These are phyloP conservation scores for Parascotia fuliginaria DNA, from an alignment of 2,888 invertebrate genomes.

Conservation along the genomic window DNA sequence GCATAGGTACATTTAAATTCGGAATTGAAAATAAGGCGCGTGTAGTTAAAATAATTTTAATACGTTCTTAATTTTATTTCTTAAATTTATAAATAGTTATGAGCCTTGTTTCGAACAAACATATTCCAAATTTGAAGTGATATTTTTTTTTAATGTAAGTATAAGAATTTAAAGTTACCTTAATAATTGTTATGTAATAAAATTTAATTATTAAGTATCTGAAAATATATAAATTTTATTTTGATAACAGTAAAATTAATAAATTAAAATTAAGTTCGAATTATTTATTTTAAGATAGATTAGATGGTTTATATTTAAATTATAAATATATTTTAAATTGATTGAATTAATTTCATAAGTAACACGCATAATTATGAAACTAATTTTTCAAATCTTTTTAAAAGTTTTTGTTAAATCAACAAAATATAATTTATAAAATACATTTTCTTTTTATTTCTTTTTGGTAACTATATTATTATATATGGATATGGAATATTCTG, in stretches of 20 bases:
- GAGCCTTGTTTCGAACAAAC: neutral
- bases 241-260: neutral
- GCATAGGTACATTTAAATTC: neutral
- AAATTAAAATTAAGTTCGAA: neutral
- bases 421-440: no score
- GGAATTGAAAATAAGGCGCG: constrained; percentile 1
- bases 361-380: neutral
- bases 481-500: no score
- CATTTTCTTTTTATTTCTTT: no score
- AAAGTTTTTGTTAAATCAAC: no score
- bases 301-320: neutral
- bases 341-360: neutral
- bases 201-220: neutral
- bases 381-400: no score
- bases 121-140: neutral
- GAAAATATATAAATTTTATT: neutral
- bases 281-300: neutral
- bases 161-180: constrained; percentile 2
- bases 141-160: neutral
- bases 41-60: constrained; percentile 2
- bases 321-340: neutral
- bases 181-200: neutral
- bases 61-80: neutral
- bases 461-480: no score
- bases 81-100: neutral